Evolutionary conservation across 2,797 vertebrate genomes (phyloP).

Genomic region (Pseudochaenichthys georgianus): DNA sequence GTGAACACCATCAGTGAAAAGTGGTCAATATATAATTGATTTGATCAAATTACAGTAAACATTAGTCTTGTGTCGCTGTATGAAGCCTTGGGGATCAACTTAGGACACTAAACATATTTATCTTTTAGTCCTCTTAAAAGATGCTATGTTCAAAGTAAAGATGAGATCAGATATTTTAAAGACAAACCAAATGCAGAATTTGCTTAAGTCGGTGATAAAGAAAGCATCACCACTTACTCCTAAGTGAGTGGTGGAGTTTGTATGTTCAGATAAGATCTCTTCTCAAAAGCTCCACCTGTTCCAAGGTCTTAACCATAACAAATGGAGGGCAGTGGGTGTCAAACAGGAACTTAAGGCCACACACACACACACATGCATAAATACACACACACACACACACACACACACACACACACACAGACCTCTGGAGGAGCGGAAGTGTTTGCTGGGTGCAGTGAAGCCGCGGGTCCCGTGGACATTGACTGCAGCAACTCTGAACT

Average conservation of each 20-base stretch:
- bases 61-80: slow-evolving; percentile 13
- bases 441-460: slow-evolving; percentile 97
- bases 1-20: slow-evolving; percentile 15
- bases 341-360: slow-evolving; percentile 74
- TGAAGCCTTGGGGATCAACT: neutral
- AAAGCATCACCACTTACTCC: neutral
- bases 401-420: slow-evolving; percentile 70
- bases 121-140: neutral
- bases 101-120: neutral
- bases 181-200: neutral
- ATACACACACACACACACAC: slow-evolving; percentile 69
- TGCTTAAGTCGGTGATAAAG: neutral
- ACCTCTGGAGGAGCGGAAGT: slow-evolving; percentile 97
- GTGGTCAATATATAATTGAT: neutral
- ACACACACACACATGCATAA: slow-evolving; percentile 56
- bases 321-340: slow-evolving; percentile 71
- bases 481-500: slow-evolving; percentile 96
- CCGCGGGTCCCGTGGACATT: slow-evolving; percentile 96
- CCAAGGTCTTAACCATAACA: slow-evolving; percentile 68
- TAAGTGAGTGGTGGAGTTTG: neutral
- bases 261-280: slow-evolving; percentile 22
- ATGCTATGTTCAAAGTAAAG: neutral
- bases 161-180: neutral
- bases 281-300: slow-evolving; percentile 76
- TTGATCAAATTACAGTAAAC: slow-evolving; percentile 7